Base-by-base conservation (phyloP, 2,888 invertebrate species). In the Aphelenchoides bicaudatus region DNA sequence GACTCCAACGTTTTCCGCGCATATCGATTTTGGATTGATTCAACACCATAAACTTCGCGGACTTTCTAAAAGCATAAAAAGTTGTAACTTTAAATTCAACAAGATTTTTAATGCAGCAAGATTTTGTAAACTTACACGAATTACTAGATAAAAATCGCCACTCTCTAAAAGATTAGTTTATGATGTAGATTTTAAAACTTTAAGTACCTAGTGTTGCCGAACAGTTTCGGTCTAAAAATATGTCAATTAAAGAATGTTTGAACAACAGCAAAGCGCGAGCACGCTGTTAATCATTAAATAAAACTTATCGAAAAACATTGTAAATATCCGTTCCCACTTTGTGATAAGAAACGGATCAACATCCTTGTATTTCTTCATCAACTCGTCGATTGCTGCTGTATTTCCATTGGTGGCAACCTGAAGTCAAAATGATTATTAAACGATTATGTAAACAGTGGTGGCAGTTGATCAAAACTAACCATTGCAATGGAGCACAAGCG, bases 71-170 rank as follows among this genome's bases (percentile, higher is more conserved):
- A 59, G 25, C 2, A 39, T 25, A n/a, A 3, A 23, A 6, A 8
- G 53, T 19, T 25, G 6, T 58, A 23, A 6, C 8, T 37, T 28
- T 1, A 39, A 58, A 23, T 21, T 62, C 30, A 27, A 28, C 21
- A 46, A 27, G 48, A 62, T 50, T 16, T 25, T 4, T 10, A 61
- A 56, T 60, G 19, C 21, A 2, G 6, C 1, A 19, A 21, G 1
- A 23, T 10, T 23, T 10, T 13, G 8, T 10, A 1, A 28, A 55
- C 68, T 61, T 57, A 77, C 77, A 58, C 70, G 66, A 27, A 73
- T 66, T n/a, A 78, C 73, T 46, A 78, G 56, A 57, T 77, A 78
- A 62, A 78, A 78, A 54, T 78, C 78, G 58, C 71, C 73, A 71
- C 74, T 72, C 48, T 78, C 74, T 31, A 78, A 66, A 43, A 70